Percentiles rank a stretch among this genome's conserved stretches.
Evolutionary conservation across 2,113 vertebrate genomes (phyloP).

Genomic region (Leucopsar rothschildi): DNA sequence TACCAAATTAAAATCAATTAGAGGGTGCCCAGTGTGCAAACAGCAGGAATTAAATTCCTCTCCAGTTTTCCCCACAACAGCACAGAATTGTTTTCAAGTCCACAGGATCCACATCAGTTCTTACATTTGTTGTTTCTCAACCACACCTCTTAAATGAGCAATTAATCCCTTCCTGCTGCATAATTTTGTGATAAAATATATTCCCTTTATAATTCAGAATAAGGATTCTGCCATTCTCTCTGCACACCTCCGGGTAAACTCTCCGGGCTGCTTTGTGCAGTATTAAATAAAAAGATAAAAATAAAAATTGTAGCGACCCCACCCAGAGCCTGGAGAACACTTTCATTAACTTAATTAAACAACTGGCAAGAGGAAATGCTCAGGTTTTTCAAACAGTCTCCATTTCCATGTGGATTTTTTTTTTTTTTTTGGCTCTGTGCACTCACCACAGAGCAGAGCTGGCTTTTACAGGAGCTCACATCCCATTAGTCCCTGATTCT

Average conservation of each 20-base stretch:
- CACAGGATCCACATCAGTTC: rapidly evolving
- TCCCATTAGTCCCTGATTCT: background rate
- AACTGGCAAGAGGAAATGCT: background rate
- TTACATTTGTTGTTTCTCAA: background rate
- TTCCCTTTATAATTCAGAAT: background rate
- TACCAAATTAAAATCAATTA: no score
- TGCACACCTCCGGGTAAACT: background rate
- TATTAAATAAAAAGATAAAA: background rate
- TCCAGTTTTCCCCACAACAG: background rate
- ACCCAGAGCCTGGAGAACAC: background rate
- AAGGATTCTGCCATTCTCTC: background rate
- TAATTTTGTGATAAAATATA: background rate
- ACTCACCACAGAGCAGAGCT: background rate
- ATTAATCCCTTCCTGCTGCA: background rate
- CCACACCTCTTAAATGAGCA: background rate
- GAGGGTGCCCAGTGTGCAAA: background rate
- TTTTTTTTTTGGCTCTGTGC: background rate
- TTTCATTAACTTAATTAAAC: background rate
- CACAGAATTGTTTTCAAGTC: background rate
- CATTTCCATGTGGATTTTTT: background rate
- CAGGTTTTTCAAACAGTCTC: background rate
- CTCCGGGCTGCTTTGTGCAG: background rate
- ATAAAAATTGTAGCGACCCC: background rate
- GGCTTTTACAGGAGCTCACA: background rate
- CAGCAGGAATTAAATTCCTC: background rate